Percentiles rank a stretch among this genome's conserved stretches.
These are phyloP conservation scores for Syngnathoides biaculeatus DNA, from an alignment of 2,113 vertebrate genomes.

Conservation along the genomic window DNA sequence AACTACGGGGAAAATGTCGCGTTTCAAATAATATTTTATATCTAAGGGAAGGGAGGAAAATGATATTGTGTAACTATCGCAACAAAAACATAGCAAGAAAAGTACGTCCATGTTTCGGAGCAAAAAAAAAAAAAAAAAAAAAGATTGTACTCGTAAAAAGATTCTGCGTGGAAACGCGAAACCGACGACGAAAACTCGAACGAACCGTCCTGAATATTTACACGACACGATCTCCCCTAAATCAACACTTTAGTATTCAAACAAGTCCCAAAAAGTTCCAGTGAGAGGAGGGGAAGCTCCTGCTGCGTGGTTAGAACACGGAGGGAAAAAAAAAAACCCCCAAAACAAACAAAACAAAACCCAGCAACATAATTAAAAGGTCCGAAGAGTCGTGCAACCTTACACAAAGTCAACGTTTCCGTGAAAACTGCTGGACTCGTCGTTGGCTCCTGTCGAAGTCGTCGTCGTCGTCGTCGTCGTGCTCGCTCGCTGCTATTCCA, in stretches of 20 bases:
- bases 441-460: conserved; percentile 42
- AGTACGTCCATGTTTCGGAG: too few relatives aligned
- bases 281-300: conserved; percentile 12
- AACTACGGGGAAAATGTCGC: not conserved
- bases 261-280: conserved; percentile 42
- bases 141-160: not conserved
- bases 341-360: not conserved
- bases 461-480: conserved; percentile 22
- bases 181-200: not conserved
- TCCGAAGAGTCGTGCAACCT: conserved; percentile 56
- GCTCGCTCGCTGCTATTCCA: conserved; percentile 69
- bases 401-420: conserved; percentile 56
- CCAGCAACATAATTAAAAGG: not conserved
- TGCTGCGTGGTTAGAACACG: conserved; percentile 5
- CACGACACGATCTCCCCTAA: accelerated
- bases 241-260: not conserved
- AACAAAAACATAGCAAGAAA: too few relatives aligned
- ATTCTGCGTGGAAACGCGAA: conserved; percentile 24
- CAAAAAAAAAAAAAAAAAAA: not conserved
- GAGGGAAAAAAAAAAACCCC: not conserved
- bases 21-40: not conserved
- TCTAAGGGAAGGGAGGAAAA: not conserved
- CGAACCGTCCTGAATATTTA: not conserved
- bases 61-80: not conserved
- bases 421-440: conserved; percentile 31